A percentile compares a stretch with the other conserved stretches of the same genome.
phyloP scores from a whole-genome alignment of 1,140 invertebrate species.

The Leptinotarsa undecemlineata region DNA sequence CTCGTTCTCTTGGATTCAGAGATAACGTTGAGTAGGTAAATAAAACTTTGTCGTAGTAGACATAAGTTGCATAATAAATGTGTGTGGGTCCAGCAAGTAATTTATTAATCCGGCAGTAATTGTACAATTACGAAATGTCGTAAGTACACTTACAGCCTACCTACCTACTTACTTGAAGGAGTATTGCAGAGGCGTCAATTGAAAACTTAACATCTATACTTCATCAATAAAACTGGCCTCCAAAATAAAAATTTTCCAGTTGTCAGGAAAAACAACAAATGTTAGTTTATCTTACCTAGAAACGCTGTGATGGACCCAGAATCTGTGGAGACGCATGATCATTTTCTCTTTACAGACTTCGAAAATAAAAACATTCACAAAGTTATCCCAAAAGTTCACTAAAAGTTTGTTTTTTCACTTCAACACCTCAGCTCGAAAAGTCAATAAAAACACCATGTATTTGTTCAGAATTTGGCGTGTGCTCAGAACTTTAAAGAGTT shows the following conservation, averaged over 20 bases:
- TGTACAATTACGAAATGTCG: slow-evolving; percentile 16
- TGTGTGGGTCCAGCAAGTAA: slow-evolving; percentile 21
- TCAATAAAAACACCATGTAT: background rate
- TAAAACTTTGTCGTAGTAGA: background rate
- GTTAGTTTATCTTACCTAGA: background rate
- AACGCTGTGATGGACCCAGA: background rate
- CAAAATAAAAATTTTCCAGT: background rate
- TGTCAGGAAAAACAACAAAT: background rate
- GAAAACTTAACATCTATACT: background rate
- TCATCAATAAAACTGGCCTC: slow-evolving; percentile 2
- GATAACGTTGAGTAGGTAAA: slow-evolving; percentile 8
- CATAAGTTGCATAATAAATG: slow-evolving; percentile 21
- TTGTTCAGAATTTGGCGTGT: background rate
- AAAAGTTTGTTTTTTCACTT: slow-evolving; percentile 9
- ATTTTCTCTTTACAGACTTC: slow-evolving; percentile 19
- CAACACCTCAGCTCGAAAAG: background rate
- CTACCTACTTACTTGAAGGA: slow-evolving; percentile 3
- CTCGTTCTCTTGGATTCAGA: background rate
- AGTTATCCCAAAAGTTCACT: slow-evolving; percentile 21
- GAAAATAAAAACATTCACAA: slow-evolving; percentile 8
- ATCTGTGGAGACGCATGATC: slow-evolving; percentile 15
- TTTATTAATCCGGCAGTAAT: slow-evolving; percentile 16
- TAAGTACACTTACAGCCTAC: slow-evolving; percentile 3
- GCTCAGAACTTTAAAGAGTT: slow-evolving; percentile 1
- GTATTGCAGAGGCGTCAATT: slow-evolving; percentile 15